phyloP scores from a whole-genome alignment of 1,140 invertebrate genomes.

The Nylanderia fulva region DNA sequence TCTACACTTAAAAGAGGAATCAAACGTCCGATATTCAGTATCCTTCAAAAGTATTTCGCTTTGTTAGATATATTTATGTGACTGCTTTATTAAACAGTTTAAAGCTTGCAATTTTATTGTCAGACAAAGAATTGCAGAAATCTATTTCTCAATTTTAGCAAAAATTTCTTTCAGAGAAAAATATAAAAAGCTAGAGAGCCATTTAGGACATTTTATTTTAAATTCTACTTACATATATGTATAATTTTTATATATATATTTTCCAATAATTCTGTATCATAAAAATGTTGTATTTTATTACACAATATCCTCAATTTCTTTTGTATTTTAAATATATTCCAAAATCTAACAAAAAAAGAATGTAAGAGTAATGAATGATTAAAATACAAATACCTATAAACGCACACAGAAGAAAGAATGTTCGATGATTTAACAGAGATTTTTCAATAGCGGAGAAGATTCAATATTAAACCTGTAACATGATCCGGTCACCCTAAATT shows the following conservation, averaged over 20 bases:
- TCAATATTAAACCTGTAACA: slow-evolving; percentile 24
- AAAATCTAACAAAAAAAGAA: neutral
- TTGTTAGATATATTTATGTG: neutral
- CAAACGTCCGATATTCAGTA: neutral
- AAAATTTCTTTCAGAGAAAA: no score
- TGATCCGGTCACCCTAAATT: neutral
- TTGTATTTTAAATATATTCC: no score
- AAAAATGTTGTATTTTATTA: no score
- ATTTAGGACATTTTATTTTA: neutral
- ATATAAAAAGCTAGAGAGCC: neutral
- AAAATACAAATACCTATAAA: slow-evolving; percentile 7
- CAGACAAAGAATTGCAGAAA: neutral
- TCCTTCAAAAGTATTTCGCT: neutral
- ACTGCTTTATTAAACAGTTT: neutral
- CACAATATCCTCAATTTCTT: no score
- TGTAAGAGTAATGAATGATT: neutral
- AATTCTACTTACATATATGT: no score
- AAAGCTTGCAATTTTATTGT: neutral
- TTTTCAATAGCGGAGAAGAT: neutral
- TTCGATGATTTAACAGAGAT: neutral
- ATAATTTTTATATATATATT: no score
- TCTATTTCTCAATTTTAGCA: neutral
- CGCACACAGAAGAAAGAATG: neutral
- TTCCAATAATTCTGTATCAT: no score
- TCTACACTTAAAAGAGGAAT: neutral